Percentiles rank a stretch among this genome's conserved stretches.
Conservation (phyloP, 2,888 invertebrate genomes). For the Orthonychiurus folsomi region DNA sequence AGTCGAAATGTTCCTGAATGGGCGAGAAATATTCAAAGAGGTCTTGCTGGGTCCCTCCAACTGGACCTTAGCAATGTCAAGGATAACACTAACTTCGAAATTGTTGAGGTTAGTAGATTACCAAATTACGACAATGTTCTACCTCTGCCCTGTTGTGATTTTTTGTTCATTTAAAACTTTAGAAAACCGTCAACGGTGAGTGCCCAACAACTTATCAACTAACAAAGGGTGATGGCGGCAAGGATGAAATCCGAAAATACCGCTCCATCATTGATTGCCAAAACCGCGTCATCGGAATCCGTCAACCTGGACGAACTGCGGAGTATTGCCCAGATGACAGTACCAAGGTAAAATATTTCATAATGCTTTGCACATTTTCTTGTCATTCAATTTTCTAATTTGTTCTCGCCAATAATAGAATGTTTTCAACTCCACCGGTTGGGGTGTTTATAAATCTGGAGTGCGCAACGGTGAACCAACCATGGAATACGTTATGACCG, state of each 20-base stretch:
- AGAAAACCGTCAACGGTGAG: conserved; percentile 39
- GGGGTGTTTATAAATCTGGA: conserved; percentile 29
- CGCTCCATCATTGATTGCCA: conserved; percentile 32
- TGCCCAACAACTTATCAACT: conserved; percentile 37
- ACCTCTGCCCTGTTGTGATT: not conserved
- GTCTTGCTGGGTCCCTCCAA: conserved; percentile 37
- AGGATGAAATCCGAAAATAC: conserved; percentile 36
- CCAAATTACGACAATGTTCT: no score
- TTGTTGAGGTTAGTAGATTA: conserved; percentile 27
- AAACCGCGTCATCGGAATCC: conserved; percentile 24
- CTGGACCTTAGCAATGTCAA: conserved; percentile 26
- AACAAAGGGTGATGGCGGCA: conserved; percentile 22
- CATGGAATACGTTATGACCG: conserved; percentile 26
- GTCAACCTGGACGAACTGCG: conserved; percentile 28
- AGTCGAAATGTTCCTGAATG: conserved; percentile 34
- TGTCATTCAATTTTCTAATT: conserved; percentile 8
- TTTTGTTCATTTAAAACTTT: not conserved
- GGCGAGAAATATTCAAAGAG: conserved; percentile 38
- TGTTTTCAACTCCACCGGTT: conserved; percentile 34
- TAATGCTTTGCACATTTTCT: not conserved
- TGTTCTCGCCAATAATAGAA: no score
- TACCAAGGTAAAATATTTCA: conserved; percentile 36
- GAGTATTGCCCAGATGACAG: conserved; percentile 31
- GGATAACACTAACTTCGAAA: conserved; percentile 18
- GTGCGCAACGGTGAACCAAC: conserved; percentile 24